phyloP scores from a whole-genome alignment of 2,888 invertebrate species.

The Pilophorus perplexus region DNA sequence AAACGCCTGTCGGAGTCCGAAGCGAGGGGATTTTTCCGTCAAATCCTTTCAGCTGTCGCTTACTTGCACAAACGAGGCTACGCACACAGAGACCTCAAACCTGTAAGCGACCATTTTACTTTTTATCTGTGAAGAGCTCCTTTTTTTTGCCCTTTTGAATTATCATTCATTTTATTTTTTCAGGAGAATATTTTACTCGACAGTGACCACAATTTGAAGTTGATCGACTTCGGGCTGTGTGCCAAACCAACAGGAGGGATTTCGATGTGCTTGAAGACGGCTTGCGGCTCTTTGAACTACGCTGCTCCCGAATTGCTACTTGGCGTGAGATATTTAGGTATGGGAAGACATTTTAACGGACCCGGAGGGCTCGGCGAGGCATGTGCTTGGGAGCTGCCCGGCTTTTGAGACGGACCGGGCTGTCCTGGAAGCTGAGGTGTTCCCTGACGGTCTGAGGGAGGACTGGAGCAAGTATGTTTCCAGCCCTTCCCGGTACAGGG shows the following conservation, averaged over 20 bases:
- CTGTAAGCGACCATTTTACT: conserved; percentile 58
- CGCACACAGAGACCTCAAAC: conserved; percentile 78
- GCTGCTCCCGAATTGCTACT: conserved; percentile 68
- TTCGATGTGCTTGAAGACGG: conserved; percentile 61
- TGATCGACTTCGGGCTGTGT: conserved; percentile 82
- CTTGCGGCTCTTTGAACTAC: conserved; percentile 73
- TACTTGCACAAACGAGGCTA: conserved; percentile 73
- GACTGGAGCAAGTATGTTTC: no score
- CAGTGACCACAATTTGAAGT: conserved; percentile 68
- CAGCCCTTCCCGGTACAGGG: no score
- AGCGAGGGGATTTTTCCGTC: conserved; percentile 72
- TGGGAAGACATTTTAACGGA: no score
- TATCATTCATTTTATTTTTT: conserved; percentile 48
- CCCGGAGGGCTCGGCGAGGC: no score
- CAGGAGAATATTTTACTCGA: conserved; percentile 77
- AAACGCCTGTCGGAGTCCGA: conserved; percentile 68
- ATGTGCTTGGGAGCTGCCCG: no score
- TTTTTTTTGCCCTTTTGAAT: not conserved
- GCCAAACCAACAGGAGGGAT: conserved; percentile 68
- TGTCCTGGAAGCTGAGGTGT: no score
- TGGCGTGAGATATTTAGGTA: conserved; percentile 59
- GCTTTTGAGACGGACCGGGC: no score
- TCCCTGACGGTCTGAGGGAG: no score
- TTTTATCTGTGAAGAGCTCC: not conserved
- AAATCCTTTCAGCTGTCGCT: conserved; percentile 74